phyloP scores from a whole-genome alignment of 2,113 vertebrate genomes.

The Plestiodon gilberti region DNA sequence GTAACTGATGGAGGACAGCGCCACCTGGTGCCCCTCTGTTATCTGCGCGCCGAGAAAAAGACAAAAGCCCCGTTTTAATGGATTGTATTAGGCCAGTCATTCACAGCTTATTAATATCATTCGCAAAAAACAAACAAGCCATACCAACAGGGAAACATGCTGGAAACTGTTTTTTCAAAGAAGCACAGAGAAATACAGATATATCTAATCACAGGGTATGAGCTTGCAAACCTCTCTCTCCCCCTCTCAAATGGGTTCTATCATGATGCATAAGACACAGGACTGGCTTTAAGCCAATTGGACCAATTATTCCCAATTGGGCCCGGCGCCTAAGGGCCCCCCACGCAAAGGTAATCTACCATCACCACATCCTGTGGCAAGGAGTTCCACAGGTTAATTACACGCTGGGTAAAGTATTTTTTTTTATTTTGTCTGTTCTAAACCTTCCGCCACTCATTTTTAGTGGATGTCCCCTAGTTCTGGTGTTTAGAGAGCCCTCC shows the following conservation, averaged over 20 bases:
- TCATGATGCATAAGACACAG: neutral
- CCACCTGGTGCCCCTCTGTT: constrained; percentile 86
- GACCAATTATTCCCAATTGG: too few species aligned
- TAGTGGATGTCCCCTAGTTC: too few species aligned
- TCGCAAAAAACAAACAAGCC: neutral
- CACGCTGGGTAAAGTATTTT: too few species aligned
- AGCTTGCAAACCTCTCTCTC: neutral
- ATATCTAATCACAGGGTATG: too few species aligned
- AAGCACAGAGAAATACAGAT: neutral
- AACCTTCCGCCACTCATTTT: too few species aligned
- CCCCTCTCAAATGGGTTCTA: neutral
- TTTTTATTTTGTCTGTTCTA: too few species aligned
- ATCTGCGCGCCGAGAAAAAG: constrained; percentile 78
- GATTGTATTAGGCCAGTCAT: neutral
- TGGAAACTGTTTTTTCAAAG: neutral
- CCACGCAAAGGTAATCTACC: too few species aligned
- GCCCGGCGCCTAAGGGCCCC: too few species aligned
- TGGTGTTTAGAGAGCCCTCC: too few species aligned
- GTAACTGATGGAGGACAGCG: constrained; percentile 94
- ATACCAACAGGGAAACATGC: neutral
- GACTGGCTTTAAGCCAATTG: too few species aligned
- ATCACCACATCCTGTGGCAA: too few species aligned
- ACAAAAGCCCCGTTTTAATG: neutral
- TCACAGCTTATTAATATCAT: neutral
- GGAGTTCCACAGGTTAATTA: too few species aligned